Conservation (phyloP, 2,113 vertebrate genomes). For the Apeltes quadracus region DNA sequence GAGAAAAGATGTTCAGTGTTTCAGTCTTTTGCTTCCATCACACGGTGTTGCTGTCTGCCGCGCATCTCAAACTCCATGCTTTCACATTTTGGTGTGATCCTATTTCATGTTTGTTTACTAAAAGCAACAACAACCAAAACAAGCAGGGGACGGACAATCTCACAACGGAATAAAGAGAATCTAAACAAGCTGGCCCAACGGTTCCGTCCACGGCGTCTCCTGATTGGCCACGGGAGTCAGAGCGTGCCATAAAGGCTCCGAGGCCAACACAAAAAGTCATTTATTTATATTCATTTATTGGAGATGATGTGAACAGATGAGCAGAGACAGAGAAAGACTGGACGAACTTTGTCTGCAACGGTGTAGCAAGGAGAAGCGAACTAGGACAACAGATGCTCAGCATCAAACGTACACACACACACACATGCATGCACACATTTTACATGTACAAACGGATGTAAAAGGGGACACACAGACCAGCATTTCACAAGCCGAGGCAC, state of each 20-base stretch:
- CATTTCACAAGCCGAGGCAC: constrained; percentile 5
- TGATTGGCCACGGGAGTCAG: constrained; percentile 29
- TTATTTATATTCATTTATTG: constrained; percentile 33
- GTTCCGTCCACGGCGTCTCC: constrained; percentile 1
- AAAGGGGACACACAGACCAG: constrained; percentile 5
- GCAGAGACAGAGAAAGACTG: constrained; percentile 25
- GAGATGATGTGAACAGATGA: constrained; percentile 43
- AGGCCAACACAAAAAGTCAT: constrained; percentile 5
- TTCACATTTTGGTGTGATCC: constrained; percentile 22
- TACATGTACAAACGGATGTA: background rate
- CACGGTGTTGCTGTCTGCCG: constrained; percentile 12
- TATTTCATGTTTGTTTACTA: constrained; percentile 48
- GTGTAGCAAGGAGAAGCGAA: constrained; percentile 22
- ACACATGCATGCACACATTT: background rate
- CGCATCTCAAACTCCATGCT: constrained; percentile 22
- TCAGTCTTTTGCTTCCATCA: constrained; percentile 21
- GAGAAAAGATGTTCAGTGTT: constrained; percentile 11
- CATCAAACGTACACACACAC: background rate
- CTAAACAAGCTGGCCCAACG: constrained; percentile 42
- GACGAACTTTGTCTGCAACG: constrained; percentile 30
- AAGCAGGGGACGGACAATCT: constrained; percentile 23
- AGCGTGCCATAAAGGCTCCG: background rate
- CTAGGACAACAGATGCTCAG: constrained; percentile 16
- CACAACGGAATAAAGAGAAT: constrained; percentile 27
- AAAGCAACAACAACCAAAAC: constrained; percentile 25